phyloP scores from a whole-genome alignment of 2,113 vertebrate species.

The Penelope pileata region DNA sequence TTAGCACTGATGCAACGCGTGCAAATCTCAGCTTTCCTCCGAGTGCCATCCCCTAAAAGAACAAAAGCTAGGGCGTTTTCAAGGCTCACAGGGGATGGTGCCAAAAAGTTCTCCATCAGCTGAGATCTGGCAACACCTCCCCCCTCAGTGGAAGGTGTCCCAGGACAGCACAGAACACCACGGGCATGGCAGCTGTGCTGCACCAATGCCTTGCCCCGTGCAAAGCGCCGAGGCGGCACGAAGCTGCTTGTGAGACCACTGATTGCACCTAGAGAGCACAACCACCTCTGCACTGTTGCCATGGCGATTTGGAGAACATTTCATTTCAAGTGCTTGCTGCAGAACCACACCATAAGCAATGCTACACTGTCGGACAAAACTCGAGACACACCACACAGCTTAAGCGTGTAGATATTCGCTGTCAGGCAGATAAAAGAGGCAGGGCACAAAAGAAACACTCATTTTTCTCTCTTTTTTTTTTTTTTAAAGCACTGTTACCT shows the following conservation, averaged over 20 bases:
- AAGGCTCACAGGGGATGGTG: background rate
- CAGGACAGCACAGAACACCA: background rate
- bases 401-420: background rate
- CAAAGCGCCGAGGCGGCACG: accelerated
- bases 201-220: background rate
- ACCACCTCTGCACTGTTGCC: slow-evolving; percentile 43
- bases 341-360: slow-evolving; percentile 35
- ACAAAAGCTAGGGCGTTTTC: background rate
- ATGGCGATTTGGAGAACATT: background rate
- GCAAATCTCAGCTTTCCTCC: background rate
- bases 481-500: slow-evolving; percentile 76
- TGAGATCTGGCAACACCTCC: accelerated
- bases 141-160: background rate
- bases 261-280: background rate
- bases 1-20: background rate
- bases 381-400: background rate
- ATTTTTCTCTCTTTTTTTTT: background rate
- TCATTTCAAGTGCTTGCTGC: slow-evolving; percentile 36
- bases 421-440: background rate
- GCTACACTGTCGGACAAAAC: background rate
- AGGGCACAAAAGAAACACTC: background rate
- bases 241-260: background rate
- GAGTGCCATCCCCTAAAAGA: background rate
- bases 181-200: accelerated
- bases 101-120: background rate